A percentile compares a stretch with the other conserved stretches of the same genome.
Evolutionary conservation across 2,113 vertebrate species (phyloP).

Genomic region (Pavo muticus): DNA sequence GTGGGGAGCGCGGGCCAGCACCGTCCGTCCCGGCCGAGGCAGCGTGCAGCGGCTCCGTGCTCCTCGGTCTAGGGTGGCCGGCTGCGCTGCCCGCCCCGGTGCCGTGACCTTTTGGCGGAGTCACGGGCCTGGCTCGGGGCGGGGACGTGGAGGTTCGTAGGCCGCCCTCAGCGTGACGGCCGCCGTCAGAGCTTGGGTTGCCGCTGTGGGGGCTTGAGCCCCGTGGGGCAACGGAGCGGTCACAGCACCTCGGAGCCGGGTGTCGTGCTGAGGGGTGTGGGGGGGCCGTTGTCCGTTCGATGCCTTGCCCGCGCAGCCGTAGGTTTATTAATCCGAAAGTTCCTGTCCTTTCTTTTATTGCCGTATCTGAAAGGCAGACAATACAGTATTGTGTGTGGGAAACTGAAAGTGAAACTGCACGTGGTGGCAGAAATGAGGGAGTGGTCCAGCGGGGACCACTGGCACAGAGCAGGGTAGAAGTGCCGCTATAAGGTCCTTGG

Average conservation of each 20-base stretch:
- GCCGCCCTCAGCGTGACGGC: accelerated
- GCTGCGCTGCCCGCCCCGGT: too few species aligned
- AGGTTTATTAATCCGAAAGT: too few species aligned
- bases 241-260: accelerated
- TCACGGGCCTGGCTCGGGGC: too few species aligned
- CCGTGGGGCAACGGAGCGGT: background rate
- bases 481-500: background rate
- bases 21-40: too few species aligned
- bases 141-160: too few species aligned
- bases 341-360: background rate
- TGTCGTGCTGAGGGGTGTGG: accelerated
- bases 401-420: slow-evolving; percentile 10
- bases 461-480: background rate
- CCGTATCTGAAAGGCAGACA: background rate
- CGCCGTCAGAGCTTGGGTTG: background rate
- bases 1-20: too few species aligned
- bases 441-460: background rate
- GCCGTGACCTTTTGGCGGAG: too few species aligned
- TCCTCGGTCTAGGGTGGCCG: too few species aligned
- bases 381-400: accelerated
- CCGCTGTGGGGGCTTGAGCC: background rate
- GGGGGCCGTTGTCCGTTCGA: accelerated
- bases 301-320: background rate
- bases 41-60: too few species aligned
- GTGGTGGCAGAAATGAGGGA: background rate